Base-by-base conservation (phyloP, 2,888 invertebrate species). In the Campoplex nolae region DNA sequence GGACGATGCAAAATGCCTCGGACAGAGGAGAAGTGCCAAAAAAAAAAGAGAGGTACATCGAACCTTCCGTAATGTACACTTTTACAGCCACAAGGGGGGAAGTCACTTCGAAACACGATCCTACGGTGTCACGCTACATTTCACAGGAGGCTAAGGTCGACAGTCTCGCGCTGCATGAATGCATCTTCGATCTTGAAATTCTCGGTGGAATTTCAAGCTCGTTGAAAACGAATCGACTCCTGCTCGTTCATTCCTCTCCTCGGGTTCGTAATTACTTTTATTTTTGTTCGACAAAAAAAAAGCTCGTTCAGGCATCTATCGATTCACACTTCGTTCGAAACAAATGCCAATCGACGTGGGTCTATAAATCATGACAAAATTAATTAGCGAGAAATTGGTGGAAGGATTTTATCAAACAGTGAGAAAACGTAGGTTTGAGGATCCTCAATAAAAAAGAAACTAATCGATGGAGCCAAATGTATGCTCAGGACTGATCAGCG, bases 121-220 rank as follows among this genome's bases (percentile, higher is more conserved):
- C 87, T 83, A 42, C 45, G 84, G 82, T 85, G 71, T 87, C 87
- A 87, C 85, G 87, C 85, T 83, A 85, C 87, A 77, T 85, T 87
- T 85, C 87, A 79, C 87, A 75, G 54, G 56, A 87, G 65, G 80
- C 77, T 81, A 86, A 86, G 84, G 87, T 84, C 87, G 82, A 84
- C 78, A 84, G 82, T 82, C 62, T 71, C 67, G 70, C 70, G 70
- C 70, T 71, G 67, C 75, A 23, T n/a, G 77, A 51, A 58, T 68
- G 58, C 65, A 83, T 76, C 62, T 23, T 76, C 56, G 79, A 84
- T 70, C 83, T 23, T 76, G 79, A 85, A 83, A 87, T 83, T 58
- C 54, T 79, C 78, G 16, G 76, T 83, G 79, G 85, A 87, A 87
- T 87, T 83, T 87, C 78, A 84, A 56, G 71, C 87, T 79, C 71